phyloP scores from a whole-genome alignment of 2,113 vertebrate genomes.

The Dicrurus megarhynchus region DNA sequence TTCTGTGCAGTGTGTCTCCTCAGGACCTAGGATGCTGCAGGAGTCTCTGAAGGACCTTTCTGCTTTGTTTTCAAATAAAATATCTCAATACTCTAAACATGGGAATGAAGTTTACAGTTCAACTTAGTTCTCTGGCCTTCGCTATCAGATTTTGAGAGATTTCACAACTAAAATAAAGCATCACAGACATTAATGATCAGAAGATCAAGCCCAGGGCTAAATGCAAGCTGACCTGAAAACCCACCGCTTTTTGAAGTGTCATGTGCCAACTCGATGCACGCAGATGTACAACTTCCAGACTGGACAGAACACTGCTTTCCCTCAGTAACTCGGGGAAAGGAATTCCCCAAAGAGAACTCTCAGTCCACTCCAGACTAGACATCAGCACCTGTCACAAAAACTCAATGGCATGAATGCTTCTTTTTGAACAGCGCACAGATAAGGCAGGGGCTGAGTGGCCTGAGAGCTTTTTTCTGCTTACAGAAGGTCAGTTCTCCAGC shows the following conservation, averaged over 20 bases:
- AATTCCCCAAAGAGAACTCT: not conserved
- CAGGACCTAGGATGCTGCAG: not conserved
- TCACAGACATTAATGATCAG: not conserved
- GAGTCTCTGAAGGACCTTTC: not conserved
- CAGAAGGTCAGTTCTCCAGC: not conserved
- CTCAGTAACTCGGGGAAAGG: not conserved
- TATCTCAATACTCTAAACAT: not conserved
- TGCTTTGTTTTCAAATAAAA: not conserved
- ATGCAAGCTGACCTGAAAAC: not conserved
- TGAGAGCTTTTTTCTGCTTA: not conserved
- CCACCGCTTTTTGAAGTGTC: not conserved
- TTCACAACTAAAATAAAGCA: not conserved
- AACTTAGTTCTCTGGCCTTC: not conserved
- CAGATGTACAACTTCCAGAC: not conserved
- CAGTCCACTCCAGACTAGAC: not conserved
- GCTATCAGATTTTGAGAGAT: not conserved
- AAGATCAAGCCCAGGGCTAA: not conserved
- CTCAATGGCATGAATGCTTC: not conserved
- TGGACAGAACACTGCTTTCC: not conserved
- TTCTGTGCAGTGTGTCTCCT: not conserved
- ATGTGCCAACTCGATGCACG: not conserved
- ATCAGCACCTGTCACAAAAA: not conserved
- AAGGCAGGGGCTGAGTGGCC: not conserved
- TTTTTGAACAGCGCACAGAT: not conserved
- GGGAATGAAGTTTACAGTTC: not conserved